Percentiles rank a stretch among this genome's conserved stretches.
phyloP scores from a whole-genome alignment of 2,797 vertebrate species.

The Alectoris magna region DNA sequence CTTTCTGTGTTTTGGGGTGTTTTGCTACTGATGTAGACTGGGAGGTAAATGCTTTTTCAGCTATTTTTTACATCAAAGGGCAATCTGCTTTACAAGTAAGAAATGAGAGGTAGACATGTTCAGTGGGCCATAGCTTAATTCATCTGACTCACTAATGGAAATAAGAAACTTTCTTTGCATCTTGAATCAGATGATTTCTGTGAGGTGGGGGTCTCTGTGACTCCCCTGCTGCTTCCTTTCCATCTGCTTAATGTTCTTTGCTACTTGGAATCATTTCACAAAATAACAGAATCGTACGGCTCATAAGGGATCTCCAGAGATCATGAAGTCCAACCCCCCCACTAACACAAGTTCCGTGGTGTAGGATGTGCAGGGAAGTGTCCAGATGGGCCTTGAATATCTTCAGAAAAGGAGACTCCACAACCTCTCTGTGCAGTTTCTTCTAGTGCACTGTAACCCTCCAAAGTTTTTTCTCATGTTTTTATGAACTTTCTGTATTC shows the following conservation, averaged over 20 bases:
- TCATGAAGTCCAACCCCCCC: no score
- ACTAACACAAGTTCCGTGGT: no score
- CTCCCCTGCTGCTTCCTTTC: neutral
- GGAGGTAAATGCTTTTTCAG: neutral
- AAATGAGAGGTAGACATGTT: rapidly evolving
- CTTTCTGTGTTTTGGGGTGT: neutral
- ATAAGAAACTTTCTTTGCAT: neutral
- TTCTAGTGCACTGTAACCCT: no score
- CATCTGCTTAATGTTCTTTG: neutral
- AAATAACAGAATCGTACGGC: no score
- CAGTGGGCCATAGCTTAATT: neutral
- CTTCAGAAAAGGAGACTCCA: no score
- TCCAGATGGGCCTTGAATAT: no score
- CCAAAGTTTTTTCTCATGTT: no score
- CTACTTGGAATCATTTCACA: neutral
- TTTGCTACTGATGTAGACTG: neutral
- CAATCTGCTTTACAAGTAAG: neutral
- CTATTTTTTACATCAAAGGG: neutral
- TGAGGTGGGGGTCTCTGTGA: neutral
- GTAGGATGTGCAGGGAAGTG: no score
- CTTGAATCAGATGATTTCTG: neutral
- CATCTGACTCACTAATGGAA: neutral
- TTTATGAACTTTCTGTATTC: no score
- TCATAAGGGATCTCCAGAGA: no score
- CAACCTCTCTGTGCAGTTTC: no score